A percentile compares a stretch with the other conserved stretches of the same genome.
Evolutionary conservation across 2,888 invertebrate species (phyloP).

Genomic region (Cheilosia variabilis): DNA sequence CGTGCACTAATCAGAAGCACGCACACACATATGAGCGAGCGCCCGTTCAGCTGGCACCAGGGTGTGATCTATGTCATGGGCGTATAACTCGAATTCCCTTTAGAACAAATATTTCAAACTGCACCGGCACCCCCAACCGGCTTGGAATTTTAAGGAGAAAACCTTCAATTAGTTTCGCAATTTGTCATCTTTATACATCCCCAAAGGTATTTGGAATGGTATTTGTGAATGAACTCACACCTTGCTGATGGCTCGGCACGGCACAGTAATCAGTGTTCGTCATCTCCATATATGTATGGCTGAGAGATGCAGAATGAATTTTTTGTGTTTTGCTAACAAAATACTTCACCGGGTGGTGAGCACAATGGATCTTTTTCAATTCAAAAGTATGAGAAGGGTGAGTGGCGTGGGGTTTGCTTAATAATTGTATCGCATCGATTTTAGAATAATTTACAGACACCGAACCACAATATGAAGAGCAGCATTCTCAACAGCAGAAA

Average conservation of each 20-base stretch:
- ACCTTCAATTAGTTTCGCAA: slow-evolving; percentile 65
- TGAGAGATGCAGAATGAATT: background rate
- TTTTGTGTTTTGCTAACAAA: background rate
- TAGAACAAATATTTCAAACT: slow-evolving; percentile 38
- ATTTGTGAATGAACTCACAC: background rate
- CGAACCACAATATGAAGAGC: background rate
- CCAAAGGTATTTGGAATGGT: slow-evolving; percentile 12
- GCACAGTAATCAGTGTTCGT: slow-evolving; percentile 9
- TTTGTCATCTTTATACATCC: slow-evolving; percentile 39
- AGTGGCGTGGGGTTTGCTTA: background rate
- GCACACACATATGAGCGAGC: background rate
- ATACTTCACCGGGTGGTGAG: background rate
- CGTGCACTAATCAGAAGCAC: slow-evolving; percentile 16
- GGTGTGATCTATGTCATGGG: slow-evolving; percentile 45
- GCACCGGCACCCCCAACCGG: slow-evolving; percentile 27
- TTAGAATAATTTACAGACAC: slow-evolving; percentile 15
- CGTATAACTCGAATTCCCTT: slow-evolving; percentile 48
- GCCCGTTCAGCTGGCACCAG: background rate
- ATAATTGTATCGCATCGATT: slow-evolving; percentile 38
- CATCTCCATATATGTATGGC: slow-evolving; percentile 23
- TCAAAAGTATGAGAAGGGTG: background rate
- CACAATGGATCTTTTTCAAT: background rate
- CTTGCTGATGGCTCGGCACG: too few species aligned
- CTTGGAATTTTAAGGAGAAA: slow-evolving; percentile 20
- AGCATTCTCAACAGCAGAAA: background rate